A percentile compares a stretch with the other conserved stretches of the same genome.
Conservation (phyloP, 2,113 vertebrate genomes). For the Edolisoma coerulescens region DNA sequence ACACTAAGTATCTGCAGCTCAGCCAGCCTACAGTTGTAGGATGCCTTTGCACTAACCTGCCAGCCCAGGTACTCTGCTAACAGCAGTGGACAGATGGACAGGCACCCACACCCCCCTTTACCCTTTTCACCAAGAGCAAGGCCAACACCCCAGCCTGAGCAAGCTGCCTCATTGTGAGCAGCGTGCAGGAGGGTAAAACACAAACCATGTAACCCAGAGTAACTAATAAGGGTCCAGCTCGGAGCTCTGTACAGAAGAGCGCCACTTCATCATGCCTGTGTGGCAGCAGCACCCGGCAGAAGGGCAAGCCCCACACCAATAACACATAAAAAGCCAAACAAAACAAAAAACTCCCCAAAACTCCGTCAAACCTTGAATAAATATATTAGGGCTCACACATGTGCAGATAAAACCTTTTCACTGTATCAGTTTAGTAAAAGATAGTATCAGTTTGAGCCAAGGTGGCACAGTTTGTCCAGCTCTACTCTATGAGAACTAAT, state of each 20-base stretch:
- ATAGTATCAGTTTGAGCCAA: background rate
- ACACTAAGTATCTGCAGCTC: background rate
- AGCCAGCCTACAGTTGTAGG: background rate
- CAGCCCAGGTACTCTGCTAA: background rate
- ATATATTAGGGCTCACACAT: background rate
- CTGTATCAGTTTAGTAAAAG: background rate
- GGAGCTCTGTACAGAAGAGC: background rate
- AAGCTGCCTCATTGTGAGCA: background rate
- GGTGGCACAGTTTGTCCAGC: background rate
- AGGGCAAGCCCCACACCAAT: background rate
- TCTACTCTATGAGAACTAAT: background rate
- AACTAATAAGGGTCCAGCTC: background rate
- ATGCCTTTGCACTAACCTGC: background rate
- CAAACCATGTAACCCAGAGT: background rate
- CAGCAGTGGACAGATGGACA: background rate
- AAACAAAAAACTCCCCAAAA: background rate
- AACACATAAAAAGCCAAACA: background rate
- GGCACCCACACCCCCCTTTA: accelerated
- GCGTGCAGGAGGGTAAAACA: background rate
- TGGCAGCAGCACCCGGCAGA: accelerated
- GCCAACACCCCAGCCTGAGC: background rate
- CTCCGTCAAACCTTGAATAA: background rate
- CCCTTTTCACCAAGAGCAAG: background rate
- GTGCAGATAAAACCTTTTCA: background rate
- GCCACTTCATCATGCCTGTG: accelerated